Evolutionary conservation across 23 tunicate species (phyloP).

Genomic region (Botrylloides violaceus): DNA sequence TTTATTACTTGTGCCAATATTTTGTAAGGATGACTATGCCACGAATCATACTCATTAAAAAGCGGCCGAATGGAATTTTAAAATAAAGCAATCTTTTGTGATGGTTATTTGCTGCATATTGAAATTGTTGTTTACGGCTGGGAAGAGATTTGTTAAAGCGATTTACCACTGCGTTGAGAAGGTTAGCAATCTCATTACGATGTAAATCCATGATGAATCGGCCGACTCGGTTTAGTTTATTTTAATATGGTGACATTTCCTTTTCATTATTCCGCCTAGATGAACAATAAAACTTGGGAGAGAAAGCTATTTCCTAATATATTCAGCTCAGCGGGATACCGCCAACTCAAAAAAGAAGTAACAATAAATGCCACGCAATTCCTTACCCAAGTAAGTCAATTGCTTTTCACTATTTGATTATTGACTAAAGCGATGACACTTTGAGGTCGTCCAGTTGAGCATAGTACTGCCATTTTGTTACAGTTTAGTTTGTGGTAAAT

Average conservation of each 20-base stretch:
- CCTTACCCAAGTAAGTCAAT: not conserved
- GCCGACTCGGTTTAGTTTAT: not conserved
- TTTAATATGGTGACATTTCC: not conserved
- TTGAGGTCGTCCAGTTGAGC: not conserved
- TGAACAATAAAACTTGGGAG: constrained; percentile 34
- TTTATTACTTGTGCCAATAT: not conserved
- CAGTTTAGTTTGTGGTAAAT: too few species aligned
- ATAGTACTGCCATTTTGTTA: not conserved
- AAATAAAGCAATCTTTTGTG: not conserved
- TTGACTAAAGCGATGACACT: not conserved
- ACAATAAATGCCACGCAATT: not conserved
- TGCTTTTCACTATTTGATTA: not conserved
- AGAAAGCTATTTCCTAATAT: not conserved
- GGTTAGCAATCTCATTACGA: constrained; percentile 8
- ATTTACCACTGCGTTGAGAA: not conserved
- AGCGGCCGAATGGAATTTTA: not conserved
- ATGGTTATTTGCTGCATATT: not conserved
- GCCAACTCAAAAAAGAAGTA: not conserved
- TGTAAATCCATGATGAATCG: constrained; percentile 19
- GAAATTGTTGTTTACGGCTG: not conserved
- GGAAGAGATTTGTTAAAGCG: not conserved
- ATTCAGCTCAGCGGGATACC: not conserved
- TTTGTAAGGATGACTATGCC: not conserved
- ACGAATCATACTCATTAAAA: not conserved
- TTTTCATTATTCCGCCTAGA: constrained; percentile 55